Evolutionary conservation across 2,797 vertebrate species (phyloP).

Genomic region (Synanceia verrucosa): DNA sequence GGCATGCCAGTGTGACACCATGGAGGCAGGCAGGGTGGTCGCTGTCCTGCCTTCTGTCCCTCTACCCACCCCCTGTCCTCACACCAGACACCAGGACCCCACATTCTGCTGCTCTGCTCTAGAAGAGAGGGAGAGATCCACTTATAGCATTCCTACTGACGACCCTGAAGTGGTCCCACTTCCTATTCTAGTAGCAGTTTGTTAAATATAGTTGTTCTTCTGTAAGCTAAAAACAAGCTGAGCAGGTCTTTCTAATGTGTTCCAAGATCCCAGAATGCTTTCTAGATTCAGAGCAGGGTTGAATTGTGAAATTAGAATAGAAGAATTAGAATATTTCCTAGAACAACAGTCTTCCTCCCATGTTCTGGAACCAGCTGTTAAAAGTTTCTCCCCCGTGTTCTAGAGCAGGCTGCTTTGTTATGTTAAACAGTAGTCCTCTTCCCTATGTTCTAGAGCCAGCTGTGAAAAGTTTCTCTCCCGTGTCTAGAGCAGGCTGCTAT

Average conservation of each 20-base stretch:
- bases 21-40: conserved; percentile 60
- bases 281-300: not conserved
- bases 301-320: not conserved
- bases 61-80: conserved; percentile 12
- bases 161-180: not conserved
- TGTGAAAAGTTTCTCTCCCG: too few species aligned
- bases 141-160: not conserved
- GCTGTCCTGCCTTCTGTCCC: conserved; percentile 45
- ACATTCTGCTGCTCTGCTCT: conserved; percentile 33
- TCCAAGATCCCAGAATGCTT: not conserved
- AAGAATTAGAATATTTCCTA: conserved; percentile 4
- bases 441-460: not conserved
- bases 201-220: not conserved
- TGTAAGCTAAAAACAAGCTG: not conserved
- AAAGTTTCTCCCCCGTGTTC: not conserved
- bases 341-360: not conserved
- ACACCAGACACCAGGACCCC: conserved; percentile 30
- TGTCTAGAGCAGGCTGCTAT: not conserved
- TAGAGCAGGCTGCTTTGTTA: not conserved
- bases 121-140: not conserved
- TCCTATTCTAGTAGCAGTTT: not conserved
- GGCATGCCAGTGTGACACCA: conserved; percentile 55
- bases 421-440: not conserved
- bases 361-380: not conserved
- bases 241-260: not conserved